Conservation (phyloP, 1,140 invertebrate genomes). For the Chlorops oryzae region DNA sequence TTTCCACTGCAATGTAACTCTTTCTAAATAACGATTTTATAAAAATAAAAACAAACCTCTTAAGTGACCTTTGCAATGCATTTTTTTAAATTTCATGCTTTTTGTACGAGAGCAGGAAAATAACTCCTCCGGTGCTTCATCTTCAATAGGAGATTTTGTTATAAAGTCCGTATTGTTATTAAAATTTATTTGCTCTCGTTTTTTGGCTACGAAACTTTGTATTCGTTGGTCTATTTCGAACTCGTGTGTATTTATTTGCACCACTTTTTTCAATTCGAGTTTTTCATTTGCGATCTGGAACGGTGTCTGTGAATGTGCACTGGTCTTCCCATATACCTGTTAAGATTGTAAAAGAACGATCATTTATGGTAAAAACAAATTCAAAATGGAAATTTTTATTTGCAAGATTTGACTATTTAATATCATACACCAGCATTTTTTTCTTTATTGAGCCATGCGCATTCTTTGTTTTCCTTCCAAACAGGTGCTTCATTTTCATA, state of each 20-base stretch:
- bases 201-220: constrained; percentile 56
- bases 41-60: constrained; percentile 51
- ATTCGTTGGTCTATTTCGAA: constrained; percentile 55
- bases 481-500: constrained; percentile 58
- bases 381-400: not conserved
- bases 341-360: constrained; percentile 1
- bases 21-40: not conserved
- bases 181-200: constrained; percentile 59
- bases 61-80: constrained; percentile 63
- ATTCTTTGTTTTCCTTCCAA: constrained; percentile 79
- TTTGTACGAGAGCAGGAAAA: constrained; percentile 60
- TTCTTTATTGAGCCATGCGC: constrained; percentile 56
- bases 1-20: not conserved
- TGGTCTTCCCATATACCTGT: not conserved
- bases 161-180: constrained; percentile 64
- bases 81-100: constrained; percentile 56
- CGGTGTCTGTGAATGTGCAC: not conserved
- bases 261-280: constrained; percentile 42
- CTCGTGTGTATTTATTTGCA: constrained; percentile 55
- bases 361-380: not conserved
- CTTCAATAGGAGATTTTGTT: constrained; percentile 7
- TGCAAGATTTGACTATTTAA: not conserved
- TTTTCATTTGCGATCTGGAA: not conserved
- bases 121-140: constrained; percentile 20
- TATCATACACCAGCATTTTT: not conserved